phyloP scores from a whole-genome alignment of 2,888 invertebrate genomes.

The Cosmia trapezina region DNA sequence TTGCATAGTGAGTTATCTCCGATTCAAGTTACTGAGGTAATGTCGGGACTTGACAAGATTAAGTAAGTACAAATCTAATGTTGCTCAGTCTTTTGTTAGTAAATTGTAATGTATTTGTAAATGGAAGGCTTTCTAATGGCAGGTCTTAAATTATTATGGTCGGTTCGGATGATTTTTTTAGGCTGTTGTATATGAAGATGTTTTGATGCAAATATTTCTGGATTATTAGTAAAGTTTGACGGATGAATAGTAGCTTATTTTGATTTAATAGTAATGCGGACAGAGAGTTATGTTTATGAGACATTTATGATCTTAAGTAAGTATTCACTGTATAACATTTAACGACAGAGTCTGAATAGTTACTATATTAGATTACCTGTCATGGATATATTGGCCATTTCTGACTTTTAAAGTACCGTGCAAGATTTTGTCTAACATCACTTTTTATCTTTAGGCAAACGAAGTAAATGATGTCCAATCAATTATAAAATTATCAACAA shows the following conservation, averaged over 20 bases:
- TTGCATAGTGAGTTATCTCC: slow-evolving; percentile 29
- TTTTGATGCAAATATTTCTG: not conserved
- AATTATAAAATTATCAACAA: slow-evolving; percentile 46
- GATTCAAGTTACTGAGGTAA: slow-evolving; percentile 56
- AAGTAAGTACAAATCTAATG: slow-evolving; percentile 56
- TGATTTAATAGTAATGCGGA: not conserved
- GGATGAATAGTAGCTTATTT: not conserved
- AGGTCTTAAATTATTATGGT: slow-evolving; percentile 12
- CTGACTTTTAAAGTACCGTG: not conserved
- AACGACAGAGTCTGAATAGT: not conserved
- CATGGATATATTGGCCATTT: not conserved
- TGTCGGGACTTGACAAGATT: slow-evolving; percentile 59
- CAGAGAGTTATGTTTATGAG: not conserved
- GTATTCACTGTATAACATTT: not conserved
- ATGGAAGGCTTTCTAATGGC: slow-evolving; percentile 48
- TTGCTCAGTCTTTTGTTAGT: slow-evolving; percentile 56
- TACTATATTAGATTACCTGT: not conserved
- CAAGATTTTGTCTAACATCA: not conserved
- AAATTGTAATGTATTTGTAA: slow-evolving; percentile 57
- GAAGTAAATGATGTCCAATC: slow-evolving; percentile 14
- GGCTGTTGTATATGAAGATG: not conserved
- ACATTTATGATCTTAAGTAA: not conserved
- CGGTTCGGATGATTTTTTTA: slow-evolving; percentile 8
- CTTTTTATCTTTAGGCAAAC: not conserved
- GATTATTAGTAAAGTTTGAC: not conserved